These are phyloP conservation scores for Pogona vitticeps DNA, from an alignment of 2,113 vertebrate species.

Conservation along the genomic window DNA sequence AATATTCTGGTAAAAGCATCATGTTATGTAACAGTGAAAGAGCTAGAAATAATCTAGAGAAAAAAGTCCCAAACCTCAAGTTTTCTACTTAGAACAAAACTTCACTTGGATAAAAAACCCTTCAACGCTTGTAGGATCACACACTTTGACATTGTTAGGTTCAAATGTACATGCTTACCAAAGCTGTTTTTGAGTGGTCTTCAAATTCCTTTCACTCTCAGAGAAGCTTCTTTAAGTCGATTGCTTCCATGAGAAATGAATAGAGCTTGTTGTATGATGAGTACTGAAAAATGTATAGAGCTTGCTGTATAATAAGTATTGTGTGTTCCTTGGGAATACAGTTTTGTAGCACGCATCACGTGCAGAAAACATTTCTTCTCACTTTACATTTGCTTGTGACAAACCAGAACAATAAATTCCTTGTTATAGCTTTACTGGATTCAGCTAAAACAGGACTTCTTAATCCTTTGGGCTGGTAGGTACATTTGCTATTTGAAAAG, in stretches of 20 bases:
- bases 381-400: neutral
- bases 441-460: neutral
- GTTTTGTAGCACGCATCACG: neutral
- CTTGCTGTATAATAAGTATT: neutral
- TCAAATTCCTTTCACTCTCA: neutral
- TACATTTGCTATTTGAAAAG: neutral
- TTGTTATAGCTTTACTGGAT: neutral
- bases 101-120: neutral
- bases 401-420: neutral
- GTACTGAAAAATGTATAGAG: neutral
- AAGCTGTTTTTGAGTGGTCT: neutral
- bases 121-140: neutral
- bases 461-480: too few species aligned
- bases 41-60: neutral
- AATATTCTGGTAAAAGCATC: neutral
- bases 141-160: neutral
- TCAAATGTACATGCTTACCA: neutral
- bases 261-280: neutral
- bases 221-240: neutral
- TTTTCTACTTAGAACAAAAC: neutral
- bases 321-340: neutral
- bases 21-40: neutral
- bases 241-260: neutral
- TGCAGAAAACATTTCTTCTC: neutral
- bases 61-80: neutral